These are phyloP conservation scores for Scomber japonicus DNA, from an alignment of 2,113 vertebrate genomes.

Conservation along the genomic window DNA sequence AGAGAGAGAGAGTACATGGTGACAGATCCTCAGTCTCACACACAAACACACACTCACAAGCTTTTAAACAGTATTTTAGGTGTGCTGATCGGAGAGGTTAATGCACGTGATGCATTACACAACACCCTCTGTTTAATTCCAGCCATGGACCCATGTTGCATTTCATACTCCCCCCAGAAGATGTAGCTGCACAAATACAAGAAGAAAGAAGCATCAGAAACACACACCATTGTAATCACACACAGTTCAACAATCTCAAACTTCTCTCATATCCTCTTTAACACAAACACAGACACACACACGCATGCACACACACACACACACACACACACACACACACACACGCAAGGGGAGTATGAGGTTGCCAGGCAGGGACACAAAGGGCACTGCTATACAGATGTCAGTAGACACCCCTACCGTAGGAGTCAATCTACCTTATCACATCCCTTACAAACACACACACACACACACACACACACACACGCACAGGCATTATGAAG, in stretches of 20 bases:
- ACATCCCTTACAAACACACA: constrained; percentile 69
- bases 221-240: background rate
- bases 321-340: constrained; percentile 18
- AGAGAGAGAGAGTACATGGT: constrained; percentile 21
- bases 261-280: background rate
- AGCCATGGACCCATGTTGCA: no score
- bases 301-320: constrained; percentile 5
- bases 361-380: constrained; percentile 76
- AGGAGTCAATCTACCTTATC: constrained; percentile 83
- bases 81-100: no score
- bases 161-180: no score
- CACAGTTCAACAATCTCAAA: background rate
- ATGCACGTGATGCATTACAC: no score
- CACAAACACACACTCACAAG: constrained; percentile 4
- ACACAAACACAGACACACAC: constrained; percentile 18
- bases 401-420: constrained; percentile 75
- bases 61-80: background rate
- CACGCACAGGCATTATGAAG: constrained; percentile 63
- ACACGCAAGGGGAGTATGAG: constrained; percentile 33
- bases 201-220: background rate
- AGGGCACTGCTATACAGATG: constrained; percentile 69
- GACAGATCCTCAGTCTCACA: background rate
- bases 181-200: background rate
- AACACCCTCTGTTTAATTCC: no score
- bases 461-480: constrained; percentile 40